These are phyloP conservation scores for Rhamphomyia laevipes DNA, from an alignment of 2,888 invertebrate genomes.

Conservation along the genomic window DNA sequence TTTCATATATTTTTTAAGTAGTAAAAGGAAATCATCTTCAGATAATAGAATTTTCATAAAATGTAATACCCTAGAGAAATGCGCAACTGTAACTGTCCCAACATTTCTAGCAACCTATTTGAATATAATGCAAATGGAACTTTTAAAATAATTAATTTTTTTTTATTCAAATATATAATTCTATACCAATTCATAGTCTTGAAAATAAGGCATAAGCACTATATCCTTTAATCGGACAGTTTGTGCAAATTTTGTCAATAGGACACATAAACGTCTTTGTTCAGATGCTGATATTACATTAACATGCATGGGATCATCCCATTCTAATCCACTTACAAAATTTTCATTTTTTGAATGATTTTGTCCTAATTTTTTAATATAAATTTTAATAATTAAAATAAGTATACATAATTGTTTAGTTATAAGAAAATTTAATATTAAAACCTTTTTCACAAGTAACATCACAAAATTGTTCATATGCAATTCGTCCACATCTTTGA, in stretches of 20 bases:
- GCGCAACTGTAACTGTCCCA: constrained; percentile 63
- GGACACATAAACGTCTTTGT: constrained; percentile 53
- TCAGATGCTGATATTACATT: constrained; percentile 53
- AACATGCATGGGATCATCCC: constrained; percentile 58
- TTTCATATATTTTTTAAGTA: constrained; percentile 63
- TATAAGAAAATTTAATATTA: no score
- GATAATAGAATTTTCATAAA: constrained; percentile 58
- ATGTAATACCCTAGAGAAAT: constrained; percentile 61
- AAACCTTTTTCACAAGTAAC: constrained; percentile 43
- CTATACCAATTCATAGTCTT: constrained; percentile 35
- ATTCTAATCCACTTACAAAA: constrained; percentile 46
- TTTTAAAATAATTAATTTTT: not conserved
- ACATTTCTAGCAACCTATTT: constrained; percentile 62
- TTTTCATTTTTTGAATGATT: constrained; percentile 39
- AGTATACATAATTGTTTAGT: not conserved
- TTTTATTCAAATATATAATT: not conserved
- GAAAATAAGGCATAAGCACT: constrained; percentile 53
- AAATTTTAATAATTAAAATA: not conserved
- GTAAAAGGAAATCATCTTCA: constrained; percentile 57
- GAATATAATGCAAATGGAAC: constrained; percentile 2
- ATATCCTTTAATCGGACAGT: constrained; percentile 44
- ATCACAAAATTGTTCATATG: constrained; percentile 63
- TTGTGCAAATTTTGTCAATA: constrained; percentile 62
- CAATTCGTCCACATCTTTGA: constrained; percentile 64
- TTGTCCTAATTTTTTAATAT: constrained; percentile 31